Evolutionary conservation across 92 coral and sea anemone species (phyloP).

Genomic region (Actinernus sp.): DNA sequence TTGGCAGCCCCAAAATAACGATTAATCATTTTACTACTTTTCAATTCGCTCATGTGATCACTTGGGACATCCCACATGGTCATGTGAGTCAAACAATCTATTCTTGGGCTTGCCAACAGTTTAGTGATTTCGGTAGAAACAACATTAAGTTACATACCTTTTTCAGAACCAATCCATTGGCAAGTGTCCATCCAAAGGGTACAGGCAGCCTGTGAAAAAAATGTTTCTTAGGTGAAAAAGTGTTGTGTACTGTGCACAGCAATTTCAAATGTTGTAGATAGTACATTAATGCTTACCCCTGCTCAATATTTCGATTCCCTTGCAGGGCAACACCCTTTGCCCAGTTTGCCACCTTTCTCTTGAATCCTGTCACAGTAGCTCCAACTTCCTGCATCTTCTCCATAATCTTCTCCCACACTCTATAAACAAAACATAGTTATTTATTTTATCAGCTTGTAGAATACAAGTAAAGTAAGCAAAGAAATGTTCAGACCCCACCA

Average conservation of each 20-base stretch:
- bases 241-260: too few relatives aligned
- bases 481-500: too few relatives aligned
- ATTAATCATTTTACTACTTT: too few relatives aligned
- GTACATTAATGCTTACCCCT: slow-evolving; percentile 86
- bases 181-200: slow-evolving; percentile 90
- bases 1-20: too few relatives aligned
- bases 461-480: too few relatives aligned
- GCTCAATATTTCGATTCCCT: slow-evolving; percentile 89
- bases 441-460: too few relatives aligned
- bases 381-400: slow-evolving; percentile 87
- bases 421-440: too few relatives aligned
- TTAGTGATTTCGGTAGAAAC: too few relatives aligned
- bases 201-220: slow-evolving; percentile 51
- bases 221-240: neutral
- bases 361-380: slow-evolving; percentile 79
- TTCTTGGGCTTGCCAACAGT: too few relatives aligned
- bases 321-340: slow-evolving; percentile 85
- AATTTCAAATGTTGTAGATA: neutral
- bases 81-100: too few relatives aligned
- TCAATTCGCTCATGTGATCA: too few relatives aligned
- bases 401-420: slow-evolving; percentile 97
- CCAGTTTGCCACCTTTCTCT: slow-evolving; percentile 86
- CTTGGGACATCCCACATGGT: too few relatives aligned
- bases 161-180: slow-evolving; percentile 84
- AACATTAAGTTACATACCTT: slow-evolving; percentile 71